Evolutionary conservation across 2,888 invertebrate genomes (phyloP), one percentile per base, ranked within the genome.

Genomic region (Dicyrtoma fusca): DNA sequence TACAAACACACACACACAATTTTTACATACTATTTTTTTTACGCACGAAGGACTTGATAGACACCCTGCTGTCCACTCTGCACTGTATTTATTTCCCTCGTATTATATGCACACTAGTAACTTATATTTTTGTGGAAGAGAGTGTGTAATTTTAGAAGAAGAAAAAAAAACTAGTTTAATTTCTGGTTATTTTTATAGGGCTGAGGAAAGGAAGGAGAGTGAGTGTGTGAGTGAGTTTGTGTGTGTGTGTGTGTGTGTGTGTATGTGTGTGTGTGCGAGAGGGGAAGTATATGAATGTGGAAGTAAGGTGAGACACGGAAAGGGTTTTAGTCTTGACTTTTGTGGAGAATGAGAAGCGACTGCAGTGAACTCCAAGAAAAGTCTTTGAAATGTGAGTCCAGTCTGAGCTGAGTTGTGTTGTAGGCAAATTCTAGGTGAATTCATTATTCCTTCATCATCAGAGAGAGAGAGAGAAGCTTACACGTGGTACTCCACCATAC

Each of bases 401-500:
- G 68, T 68, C 66, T 68, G 68, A 57, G 68, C 45, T 68, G 64
- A 64, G 49, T 57, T 57, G 57, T 23, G 47, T 66, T 66, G 68
- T 68, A 68, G 68, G 68, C 68, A 68, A 68, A 77, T 77, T 76
- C 77, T 77, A 74, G 79, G 76, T 76, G 76, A 76, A 77, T 76
- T 79, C 77, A 76, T 79, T 75, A 70, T 70, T 59, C 69, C 72
- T 69, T 59, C 70, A 74, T 74, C 72, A 72, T 70, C 70, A 61
- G 61, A 73, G 73, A 57, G 25, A 57, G 25, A 57, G 57, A 23
- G 57, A 44, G 23, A 25, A 53, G 63, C 73, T 73, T 75, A 70
- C 75, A 75, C 75, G 75, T 75, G 75, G 75, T 73, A 25, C 59
- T 26, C 59, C 1, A 63, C n/a, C 63, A 47, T 63, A 34, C 10